A percentile compares a stretch with the other conserved stretches of the same genome.
Conservation (phyloP, 2,888 invertebrate species). For the Callyntrura sp. region DNA sequence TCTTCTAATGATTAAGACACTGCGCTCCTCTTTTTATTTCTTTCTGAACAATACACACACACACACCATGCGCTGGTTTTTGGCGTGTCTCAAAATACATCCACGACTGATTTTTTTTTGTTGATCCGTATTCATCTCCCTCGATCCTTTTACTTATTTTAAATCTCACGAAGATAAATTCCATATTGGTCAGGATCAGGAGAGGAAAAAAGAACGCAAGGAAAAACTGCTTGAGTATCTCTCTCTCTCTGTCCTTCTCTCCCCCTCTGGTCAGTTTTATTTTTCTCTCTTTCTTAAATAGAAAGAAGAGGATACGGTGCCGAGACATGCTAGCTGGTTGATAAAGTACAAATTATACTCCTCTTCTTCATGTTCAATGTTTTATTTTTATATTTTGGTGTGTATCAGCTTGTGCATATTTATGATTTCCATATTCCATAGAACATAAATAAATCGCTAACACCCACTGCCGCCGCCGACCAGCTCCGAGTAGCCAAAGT, state of each 20-base stretch:
- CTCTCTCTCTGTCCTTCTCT: too few relatives aligned
- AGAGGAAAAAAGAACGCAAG: conserved; percentile 13
- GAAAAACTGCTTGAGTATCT: not conserved
- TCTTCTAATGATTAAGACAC: conserved; percentile 19
- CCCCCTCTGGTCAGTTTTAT: too few relatives aligned
- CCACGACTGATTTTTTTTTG: not conserved
- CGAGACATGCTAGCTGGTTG: not conserved
- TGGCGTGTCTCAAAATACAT: conserved; percentile 64
- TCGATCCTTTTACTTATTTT: conserved; percentile 4
- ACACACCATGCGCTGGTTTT: conserved; percentile 20
- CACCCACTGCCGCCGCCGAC: conserved; percentile 25
- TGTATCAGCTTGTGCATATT: conserved; percentile 24
- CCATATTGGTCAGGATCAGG: conserved; percentile 47
- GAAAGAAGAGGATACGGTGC: conserved; percentile 42
- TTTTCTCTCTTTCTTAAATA: not conserved
- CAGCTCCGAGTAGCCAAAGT: conserved; percentile 10
- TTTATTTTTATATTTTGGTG: too few relatives aligned
- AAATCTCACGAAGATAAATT: conserved; percentile 54
- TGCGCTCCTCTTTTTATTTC: not conserved
- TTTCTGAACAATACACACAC: conserved; percentile 11
- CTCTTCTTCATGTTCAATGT: conserved; percentile 27
- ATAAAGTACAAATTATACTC: conserved; percentile 4
- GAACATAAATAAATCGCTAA: conserved; percentile 34
- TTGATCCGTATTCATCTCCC: conserved; percentile 8
- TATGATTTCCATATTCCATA: conserved; percentile 63